Percentiles rank a stretch among this genome's conserved stretches.
Evolutionary conservation across 2,888 invertebrate genomes (phyloP).

Genomic region (Phengaris arion): DNA sequence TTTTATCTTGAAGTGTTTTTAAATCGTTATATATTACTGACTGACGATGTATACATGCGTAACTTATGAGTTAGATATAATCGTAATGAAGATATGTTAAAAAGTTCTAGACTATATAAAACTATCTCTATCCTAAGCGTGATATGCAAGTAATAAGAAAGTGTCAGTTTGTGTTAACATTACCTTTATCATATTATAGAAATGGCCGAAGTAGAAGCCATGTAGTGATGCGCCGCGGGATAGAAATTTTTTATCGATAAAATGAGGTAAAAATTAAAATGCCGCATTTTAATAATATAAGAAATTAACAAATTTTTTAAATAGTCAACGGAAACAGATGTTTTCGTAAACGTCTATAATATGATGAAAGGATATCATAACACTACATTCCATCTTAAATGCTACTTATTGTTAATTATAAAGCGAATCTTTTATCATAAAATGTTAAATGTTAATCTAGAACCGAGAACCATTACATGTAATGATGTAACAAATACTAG

Average conservation of each 20-base stretch:
- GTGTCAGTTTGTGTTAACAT: constrained; percentile 55
- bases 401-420: constrained; percentile 58
- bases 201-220: constrained; percentile 23
- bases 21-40: constrained; percentile 32
- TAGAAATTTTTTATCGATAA: constrained; percentile 1
- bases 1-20: constrained; percentile 1
- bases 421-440: constrained; percentile 54
- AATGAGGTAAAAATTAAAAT: neutral
- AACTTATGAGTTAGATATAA: constrained; percentile 29
- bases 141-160: constrained; percentile 68
- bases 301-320: neutral
- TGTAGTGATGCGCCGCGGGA: neutral
- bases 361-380: constrained; percentile 53
- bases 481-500: constrained; percentile 30
- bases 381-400: constrained; percentile 60
- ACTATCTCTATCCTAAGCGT: constrained; percentile 62
- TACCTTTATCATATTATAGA: constrained; percentile 45
- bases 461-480: constrained; percentile 47
- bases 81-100: constrained; percentile 51
- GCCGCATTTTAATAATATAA: neutral
- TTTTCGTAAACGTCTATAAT: constrained; percentile 26
- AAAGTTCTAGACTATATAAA: constrained; percentile 61
- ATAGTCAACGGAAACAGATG: constrained; percentile 12
- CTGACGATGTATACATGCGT: constrained; percentile 28
- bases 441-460: constrained; percentile 47